These are phyloP conservation scores for Oreortyx pictus DNA, from an alignment of 2,797 vertebrate species.

Conservation along the genomic window DNA sequence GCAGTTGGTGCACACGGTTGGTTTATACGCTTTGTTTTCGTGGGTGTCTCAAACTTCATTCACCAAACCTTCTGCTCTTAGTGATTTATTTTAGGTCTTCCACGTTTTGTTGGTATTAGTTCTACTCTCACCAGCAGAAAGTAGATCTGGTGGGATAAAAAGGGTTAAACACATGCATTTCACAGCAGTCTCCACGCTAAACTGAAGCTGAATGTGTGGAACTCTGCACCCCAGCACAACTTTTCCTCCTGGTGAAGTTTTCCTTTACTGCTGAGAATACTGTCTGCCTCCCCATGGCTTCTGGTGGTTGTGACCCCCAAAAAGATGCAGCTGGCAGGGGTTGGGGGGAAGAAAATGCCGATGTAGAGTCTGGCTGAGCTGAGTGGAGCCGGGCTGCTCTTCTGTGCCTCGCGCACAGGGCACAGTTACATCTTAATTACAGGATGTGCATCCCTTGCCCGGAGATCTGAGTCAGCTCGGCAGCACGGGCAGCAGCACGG, in stretches of 20 bases:
- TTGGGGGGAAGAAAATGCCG: background rate
- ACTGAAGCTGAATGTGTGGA: background rate
- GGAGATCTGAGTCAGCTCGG: slow-evolving; percentile 36
- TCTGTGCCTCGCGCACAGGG: background rate
- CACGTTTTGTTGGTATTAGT: background rate
- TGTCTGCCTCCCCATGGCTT: background rate
- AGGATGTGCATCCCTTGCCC: background rate
- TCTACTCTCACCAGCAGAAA: background rate
- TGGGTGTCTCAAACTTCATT: background rate
- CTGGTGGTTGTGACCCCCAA: background rate
- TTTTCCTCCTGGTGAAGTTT: background rate
- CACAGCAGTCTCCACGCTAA: background rate
- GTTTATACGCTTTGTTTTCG: background rate
- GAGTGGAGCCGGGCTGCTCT: background rate
- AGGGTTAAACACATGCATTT: background rate
- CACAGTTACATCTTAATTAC: background rate
- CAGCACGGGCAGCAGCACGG: background rate
- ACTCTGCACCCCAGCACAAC: background rate
- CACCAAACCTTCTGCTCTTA: background rate
- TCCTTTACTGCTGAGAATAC: background rate
- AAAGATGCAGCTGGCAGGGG: background rate
- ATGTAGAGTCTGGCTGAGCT: fast-evolving
- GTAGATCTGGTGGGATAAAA: background rate
- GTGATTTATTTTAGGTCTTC: background rate
- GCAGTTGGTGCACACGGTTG: background rate